These are phyloP conservation scores for Rhingia rostrata DNA, from an alignment of 2,888 invertebrate genomes.

Conservation along the genomic window DNA sequence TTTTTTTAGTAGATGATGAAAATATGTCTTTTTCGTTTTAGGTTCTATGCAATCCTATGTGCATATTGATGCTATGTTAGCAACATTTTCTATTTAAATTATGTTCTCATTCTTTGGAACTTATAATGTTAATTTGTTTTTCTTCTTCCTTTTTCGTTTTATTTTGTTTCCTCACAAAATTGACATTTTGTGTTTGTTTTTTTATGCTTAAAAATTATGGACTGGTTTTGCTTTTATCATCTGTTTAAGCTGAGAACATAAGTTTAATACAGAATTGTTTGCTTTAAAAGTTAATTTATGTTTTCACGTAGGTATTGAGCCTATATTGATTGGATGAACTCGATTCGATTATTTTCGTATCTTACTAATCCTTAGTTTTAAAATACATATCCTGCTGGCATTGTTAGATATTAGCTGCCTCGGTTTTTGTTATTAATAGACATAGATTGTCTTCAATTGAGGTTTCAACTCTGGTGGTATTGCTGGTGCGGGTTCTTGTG, in stretches of 20 bases:
- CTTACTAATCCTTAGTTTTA: slow-evolving; percentile 55
- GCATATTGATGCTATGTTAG: slow-evolving; percentile 3
- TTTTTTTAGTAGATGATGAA: slow-evolving; percentile 39
- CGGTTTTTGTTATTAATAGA: slow-evolving; percentile 85
- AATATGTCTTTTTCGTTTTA: slow-evolving; percentile 59
- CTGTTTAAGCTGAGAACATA: slow-evolving; percentile 72
- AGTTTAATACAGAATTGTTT: slow-evolving; percentile 56
- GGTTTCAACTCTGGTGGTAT: slow-evolving; percentile 94
- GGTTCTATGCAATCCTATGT: slow-evolving; percentile 23
- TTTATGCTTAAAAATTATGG: slow-evolving; percentile 69
- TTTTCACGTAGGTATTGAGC: slow-evolving; percentile 61
- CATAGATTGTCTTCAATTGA: slow-evolving; percentile 94
- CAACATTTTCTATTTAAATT: slow-evolving; percentile 36
- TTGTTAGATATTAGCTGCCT: slow-evolving; percentile 68
- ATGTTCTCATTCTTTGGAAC: slow-evolving; percentile 74
- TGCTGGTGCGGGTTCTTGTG: slow-evolving; percentile 90
- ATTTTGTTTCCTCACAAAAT: slow-evolving; percentile 19
- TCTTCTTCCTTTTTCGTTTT: no score
- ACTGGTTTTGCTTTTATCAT: slow-evolving; percentile 62
- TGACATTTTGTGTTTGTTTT: slow-evolving; percentile 15
- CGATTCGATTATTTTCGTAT: slow-evolving; percentile 56
- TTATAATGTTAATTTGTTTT: slow-evolving; percentile 42
- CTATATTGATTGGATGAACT: slow-evolving; percentile 60
- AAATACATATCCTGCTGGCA: slow-evolving; percentile 69
- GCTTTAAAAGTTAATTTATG: slow-evolving; percentile 8